Conservation (phyloP, 2,113 vertebrate species). For the Oxyura jamaicensis region DNA sequence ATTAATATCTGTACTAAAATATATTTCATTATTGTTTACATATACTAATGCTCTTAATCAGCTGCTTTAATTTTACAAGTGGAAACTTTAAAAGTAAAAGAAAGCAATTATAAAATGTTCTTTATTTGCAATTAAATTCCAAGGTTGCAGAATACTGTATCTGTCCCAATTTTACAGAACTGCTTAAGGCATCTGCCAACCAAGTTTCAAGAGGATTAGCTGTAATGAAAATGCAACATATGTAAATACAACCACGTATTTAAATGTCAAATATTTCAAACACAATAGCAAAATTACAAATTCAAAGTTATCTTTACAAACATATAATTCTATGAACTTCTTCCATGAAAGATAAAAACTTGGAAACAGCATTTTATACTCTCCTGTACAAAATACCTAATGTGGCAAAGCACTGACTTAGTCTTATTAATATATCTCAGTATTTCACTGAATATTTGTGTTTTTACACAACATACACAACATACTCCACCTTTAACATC, state of each 20-base stretch:
- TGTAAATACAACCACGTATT: constrained; percentile 61
- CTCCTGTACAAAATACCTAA: neutral
- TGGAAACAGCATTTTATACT: neutral
- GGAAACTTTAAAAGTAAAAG: neutral
- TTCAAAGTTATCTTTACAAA: constrained; percentile 43
- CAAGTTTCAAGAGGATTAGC: constrained; percentile 72
- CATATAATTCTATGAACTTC: neutral
- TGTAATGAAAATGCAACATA: constrained; percentile 73
- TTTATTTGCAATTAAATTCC: constrained; percentile 38
- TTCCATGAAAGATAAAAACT: constrained; percentile 8
- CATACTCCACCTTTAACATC: neutral
- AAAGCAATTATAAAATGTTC: neutral
- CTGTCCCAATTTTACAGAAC: constrained; percentile 63
- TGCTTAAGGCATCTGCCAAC: constrained; percentile 70
- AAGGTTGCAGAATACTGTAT: constrained; percentile 32
- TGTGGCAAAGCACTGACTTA: neutral
- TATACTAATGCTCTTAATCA: neutral
- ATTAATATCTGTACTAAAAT: neutral
- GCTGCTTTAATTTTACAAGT: neutral
- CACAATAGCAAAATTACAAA: constrained; percentile 58
- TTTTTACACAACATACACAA: neutral
- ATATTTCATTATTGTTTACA: neutral
- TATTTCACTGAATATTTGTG: neutral
- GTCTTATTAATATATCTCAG: neutral
- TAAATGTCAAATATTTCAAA: constrained; percentile 61